Evolutionary conservation across 2,888 invertebrate species (phyloP), one percentile per base, ranked within the genome.

Genomic region (Holacanthella duospinosa): DNA sequence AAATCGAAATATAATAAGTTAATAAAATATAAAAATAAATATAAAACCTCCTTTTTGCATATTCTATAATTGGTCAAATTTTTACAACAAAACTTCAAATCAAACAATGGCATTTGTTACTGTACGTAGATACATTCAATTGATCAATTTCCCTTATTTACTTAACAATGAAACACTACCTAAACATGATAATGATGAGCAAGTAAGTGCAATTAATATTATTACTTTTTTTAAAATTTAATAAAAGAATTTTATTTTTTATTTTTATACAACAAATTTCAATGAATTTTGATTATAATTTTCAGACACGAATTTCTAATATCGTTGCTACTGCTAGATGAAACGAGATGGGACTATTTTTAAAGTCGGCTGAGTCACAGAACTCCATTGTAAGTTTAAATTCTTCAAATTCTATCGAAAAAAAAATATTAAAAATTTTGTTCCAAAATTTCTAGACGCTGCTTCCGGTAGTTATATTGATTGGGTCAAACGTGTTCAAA

Each of bases 111-210:
- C 86, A 62, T 90, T 87, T 75, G 74, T 89, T 16, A 84, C 85
- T 1, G 78, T 89, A 63, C 90, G 91, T 74, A 86, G 88, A 21
- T 88, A 82, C 72, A 88, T 88, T 19, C 79, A 93, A 74, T 89
- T 87, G 75, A 83, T 91, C 60, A 79, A 92, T 3, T 88, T 88
- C 75, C 90, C 91, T 9, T 92, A 90, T 89, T 91, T 92, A 25
- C 89, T 89, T 12, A 54, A 36, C n/a, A 59, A 64, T 16, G 60
- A 28, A 4, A 29, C 54, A 4, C 65, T 68, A 43, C 67, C 68
- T 1, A 64, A 68, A 58, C 64, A 69, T 54, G 60, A 44, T 3
- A n/a, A n/a, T n/a, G n/a, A n/a, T n/a, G 25, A 25, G 3, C 58
- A 55, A 21, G 61, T 64, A 61, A 29, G 56, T 29, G 1, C 3